Conservation (phyloP, 2,797 vertebrate genomes). For the Borostomias antarcticus region DNA sequence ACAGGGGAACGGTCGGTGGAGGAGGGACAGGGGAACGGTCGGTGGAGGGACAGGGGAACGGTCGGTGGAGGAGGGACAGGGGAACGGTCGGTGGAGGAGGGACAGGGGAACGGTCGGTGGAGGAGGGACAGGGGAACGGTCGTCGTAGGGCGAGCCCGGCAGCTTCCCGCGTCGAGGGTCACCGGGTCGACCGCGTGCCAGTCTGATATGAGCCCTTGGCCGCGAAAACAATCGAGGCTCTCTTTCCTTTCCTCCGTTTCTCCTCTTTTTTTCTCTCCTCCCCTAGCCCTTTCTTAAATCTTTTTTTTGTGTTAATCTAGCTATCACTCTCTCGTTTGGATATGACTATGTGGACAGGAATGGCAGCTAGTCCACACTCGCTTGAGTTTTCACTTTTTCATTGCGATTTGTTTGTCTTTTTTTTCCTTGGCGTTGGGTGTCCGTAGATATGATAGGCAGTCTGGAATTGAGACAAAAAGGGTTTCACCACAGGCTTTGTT, state of each 20-base stretch:
- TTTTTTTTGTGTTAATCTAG: constrained; percentile 19
- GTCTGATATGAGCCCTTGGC: constrained; percentile 44
- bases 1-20: too few relatives aligned
- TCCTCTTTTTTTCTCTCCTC: constrained; percentile 18
- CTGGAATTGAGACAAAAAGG: constrained; percentile 34
- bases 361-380: constrained; percentile 28
- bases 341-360: constrained; percentile 45
- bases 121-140: constrained; percentile 7
- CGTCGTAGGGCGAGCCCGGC: constrained; percentile 58
- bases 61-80: too few relatives aligned
- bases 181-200: constrained; percentile 48
- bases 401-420: constrained; percentile 31
- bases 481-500: constrained; percentile 43
- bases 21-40: too few relatives aligned
- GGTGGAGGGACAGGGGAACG: too few relatives aligned
- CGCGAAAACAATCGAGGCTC: constrained; percentile 73
- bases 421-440: constrained; percentile 60
- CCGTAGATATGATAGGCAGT: constrained; percentile 42
- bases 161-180: constrained; percentile 68
- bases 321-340: constrained; percentile 28
- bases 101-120: constrained; percentile 29
- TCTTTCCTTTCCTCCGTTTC: constrained; percentile 7
- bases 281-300: constrained; percentile 26
- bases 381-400: constrained; percentile 20
- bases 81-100: constrained; percentile 39